Evolutionary conservation across 2,113 vertebrate species (phyloP).

Genomic region (Hippocampus comes): DNA sequence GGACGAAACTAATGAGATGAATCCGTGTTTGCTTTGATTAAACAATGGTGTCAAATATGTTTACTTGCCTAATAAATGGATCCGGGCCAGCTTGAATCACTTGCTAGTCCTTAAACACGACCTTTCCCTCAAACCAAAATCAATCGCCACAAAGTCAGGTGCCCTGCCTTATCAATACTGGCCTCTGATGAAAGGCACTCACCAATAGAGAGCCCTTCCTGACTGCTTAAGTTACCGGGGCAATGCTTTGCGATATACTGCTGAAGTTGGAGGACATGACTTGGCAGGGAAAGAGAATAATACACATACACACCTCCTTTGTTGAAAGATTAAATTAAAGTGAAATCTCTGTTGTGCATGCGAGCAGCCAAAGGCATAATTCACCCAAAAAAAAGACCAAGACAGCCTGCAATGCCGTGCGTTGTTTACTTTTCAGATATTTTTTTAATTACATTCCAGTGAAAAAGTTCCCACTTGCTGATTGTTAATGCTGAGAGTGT

Average conservation of each 20-base stretch:
- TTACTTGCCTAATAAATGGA: constrained; percentile 40
- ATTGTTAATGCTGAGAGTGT: constrained; percentile 1
- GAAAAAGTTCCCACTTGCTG: not conserved
- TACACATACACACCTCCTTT: not conserved
- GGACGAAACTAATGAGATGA: constrained; percentile 34
- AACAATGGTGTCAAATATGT: constrained; percentile 31
- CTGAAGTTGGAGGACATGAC: constrained; percentile 2
- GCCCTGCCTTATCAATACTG: constrained; percentile 50
- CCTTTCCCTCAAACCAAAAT: constrained; percentile 63
- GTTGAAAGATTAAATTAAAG: not conserved
- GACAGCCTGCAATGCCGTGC: not conserved
- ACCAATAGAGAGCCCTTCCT: not conserved
- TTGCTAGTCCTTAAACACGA: constrained; percentile 63
- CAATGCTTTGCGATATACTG: constrained; percentile 13
- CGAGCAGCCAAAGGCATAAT: not conserved
- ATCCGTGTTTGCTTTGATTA: constrained; percentile 39
- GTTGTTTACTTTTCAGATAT: constrained; percentile 22
- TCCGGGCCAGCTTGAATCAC: constrained; percentile 28
- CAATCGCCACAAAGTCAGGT: constrained; percentile 62
- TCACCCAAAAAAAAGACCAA: constrained; percentile 5
- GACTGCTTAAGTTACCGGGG: constrained; percentile 12
- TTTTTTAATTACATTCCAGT: constrained; percentile 4
- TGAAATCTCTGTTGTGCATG: not conserved
- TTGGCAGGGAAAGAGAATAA: constrained; percentile 4
- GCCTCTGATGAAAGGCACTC: not conserved